Conservation (phyloP, 2,113 vertebrate species). For the Anseranas semipalmata region DNA sequence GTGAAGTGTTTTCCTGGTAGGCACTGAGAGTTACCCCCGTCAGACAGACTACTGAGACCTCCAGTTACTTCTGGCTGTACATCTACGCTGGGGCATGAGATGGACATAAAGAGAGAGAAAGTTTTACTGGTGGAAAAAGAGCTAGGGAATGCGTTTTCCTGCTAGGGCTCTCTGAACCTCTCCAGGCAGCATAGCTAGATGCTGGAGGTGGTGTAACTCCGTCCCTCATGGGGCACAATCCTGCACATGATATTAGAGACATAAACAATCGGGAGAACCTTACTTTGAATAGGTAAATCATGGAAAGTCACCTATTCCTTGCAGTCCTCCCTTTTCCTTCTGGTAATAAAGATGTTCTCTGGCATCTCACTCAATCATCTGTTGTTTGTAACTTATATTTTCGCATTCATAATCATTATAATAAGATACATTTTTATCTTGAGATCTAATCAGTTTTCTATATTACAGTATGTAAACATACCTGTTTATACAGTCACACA, state of each 20-base stretch:
- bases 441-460: background rate
- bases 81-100: accelerated
- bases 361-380: background rate
- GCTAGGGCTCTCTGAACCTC: background rate
- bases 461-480: background rate
- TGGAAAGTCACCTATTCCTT: background rate
- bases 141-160: background rate
- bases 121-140: background rate
- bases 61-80: background rate
- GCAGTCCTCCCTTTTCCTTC: background rate
- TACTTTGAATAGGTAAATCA: background rate
- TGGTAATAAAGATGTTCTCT: background rate
- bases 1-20: background rate
- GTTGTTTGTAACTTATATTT: background rate
- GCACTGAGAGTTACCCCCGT: background rate
- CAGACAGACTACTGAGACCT: background rate
- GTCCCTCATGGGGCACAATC: background rate
- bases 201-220: background rate
- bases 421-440: background rate
- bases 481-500: background rate
- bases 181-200: accelerated
- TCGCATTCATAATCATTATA: background rate
- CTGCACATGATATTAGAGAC: accelerated
- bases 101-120: background rate
- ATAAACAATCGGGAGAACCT: background rate